Evolutionary conservation across 1,140 invertebrate species (phyloP).

Genomic region (Drosophila simulans): DNA sequence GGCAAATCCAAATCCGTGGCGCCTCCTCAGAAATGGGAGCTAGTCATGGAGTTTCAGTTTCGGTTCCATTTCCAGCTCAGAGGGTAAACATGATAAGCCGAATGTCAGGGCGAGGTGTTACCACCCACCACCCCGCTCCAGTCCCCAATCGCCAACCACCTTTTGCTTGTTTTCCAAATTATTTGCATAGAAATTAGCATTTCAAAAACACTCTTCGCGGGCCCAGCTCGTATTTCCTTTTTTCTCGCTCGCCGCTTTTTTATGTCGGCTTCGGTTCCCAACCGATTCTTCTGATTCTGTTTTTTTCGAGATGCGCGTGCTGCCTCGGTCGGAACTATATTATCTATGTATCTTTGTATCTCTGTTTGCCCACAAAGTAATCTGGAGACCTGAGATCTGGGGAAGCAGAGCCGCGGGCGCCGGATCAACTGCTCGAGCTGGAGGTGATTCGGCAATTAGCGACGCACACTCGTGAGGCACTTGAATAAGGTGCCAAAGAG

Average conservation of each 20-base stretch:
- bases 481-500: constrained; percentile 1
- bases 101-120: constrained; percentile 58
- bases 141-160: background rate
- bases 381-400: constrained; percentile 2
- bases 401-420: constrained; percentile 8
- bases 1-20: constrained; percentile 41
- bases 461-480: constrained; percentile 20
- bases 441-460: constrained; percentile 74
- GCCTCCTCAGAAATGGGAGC: constrained; percentile 11
- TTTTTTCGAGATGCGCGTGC: constrained; percentile 52
- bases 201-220: constrained; percentile 54
- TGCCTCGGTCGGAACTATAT: constrained; percentile 42
- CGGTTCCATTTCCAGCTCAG: constrained; percentile 18
- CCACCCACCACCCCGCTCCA: constrained; percentile 11
- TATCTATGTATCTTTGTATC: constrained; percentile 40
- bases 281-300: background rate
- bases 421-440: constrained; percentile 10
- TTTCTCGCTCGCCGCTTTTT: constrained; percentile 12
- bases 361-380: constrained; percentile 51
- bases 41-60: constrained; percentile 20
- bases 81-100: constrained; percentile 68
- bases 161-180: constrained; percentile 62
- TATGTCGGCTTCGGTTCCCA: constrained; percentile 25
- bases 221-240: constrained; percentile 29
- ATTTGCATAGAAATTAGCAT: constrained; percentile 80